A percentile compares a stretch with the other conserved stretches of the same genome.
These are phyloP conservation scores for Muscina levida DNA, from an alignment of 2,888 invertebrate genomes.

Conservation along the genomic window DNA sequence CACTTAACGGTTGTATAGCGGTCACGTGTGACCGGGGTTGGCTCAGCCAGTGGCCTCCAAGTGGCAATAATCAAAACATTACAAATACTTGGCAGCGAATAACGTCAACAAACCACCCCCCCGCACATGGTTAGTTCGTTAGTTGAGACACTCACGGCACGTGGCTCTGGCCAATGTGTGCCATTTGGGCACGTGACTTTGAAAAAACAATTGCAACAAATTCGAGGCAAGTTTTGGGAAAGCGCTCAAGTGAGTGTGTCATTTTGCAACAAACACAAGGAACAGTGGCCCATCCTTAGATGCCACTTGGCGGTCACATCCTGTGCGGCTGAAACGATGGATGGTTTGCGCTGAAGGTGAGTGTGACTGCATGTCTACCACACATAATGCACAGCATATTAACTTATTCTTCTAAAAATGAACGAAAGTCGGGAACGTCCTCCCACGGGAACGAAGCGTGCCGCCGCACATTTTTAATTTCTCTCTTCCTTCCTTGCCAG, in stretches of 20 bases:
- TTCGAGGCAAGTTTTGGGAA: slow-evolving; percentile 69
- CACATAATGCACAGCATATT: slow-evolving; percentile 44
- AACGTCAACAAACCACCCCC: slow-evolving; percentile 58
- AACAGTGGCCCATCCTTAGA: slow-evolving; percentile 53
- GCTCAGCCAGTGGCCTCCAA: slow-evolving; percentile 68
- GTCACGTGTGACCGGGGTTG: slow-evolving; percentile 65
- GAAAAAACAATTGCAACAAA: slow-evolving; percentile 74
- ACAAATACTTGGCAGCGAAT: slow-evolving; percentile 65
- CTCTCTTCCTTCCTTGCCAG: slow-evolving; percentile 65
- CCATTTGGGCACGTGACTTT: slow-evolving; percentile 73
- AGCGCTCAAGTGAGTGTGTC: slow-evolving; percentile 47
- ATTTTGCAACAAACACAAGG: slow-evolving; percentile 41
- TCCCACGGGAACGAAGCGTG: slow-evolving; percentile 43
- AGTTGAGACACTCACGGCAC: slow-evolving; percentile 64
- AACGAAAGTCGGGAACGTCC: slow-evolving; percentile 51
- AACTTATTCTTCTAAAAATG: slow-evolving; percentile 48
- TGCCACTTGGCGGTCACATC: slow-evolving; percentile 65
- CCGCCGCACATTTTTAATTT: slow-evolving; percentile 62
- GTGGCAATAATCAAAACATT: slow-evolving; percentile 71
- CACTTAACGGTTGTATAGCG: slow-evolving; percentile 69
- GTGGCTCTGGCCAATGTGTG: slow-evolving; percentile 71
- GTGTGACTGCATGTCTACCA: slow-evolving; percentile 37
- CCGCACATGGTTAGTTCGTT: slow-evolving; percentile 56
- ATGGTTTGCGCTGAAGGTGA: slow-evolving; percentile 32
- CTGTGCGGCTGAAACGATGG: slow-evolving; percentile 31